phyloP scores from a whole-genome alignment of 1,140 invertebrate genomes.

The Nasonia longicornis region DNA sequence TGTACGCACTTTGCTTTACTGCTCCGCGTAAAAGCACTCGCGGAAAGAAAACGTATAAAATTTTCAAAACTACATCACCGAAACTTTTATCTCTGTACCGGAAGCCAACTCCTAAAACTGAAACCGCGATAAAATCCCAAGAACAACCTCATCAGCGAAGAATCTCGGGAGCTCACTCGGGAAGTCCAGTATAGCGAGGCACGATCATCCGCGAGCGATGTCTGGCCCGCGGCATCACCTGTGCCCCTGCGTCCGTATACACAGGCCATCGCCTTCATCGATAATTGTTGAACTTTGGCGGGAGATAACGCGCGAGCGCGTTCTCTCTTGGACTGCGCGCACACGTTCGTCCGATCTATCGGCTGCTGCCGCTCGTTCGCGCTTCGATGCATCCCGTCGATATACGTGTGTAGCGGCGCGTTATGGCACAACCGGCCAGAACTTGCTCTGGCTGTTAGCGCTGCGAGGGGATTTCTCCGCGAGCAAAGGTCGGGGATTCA shows the following conservation, averaged over 20 bases:
- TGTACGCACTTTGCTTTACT: no score
- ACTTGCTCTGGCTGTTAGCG: not conserved
- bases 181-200: not conserved
- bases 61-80: no score
- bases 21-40: no score
- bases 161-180: not conserved
- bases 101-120: not conserved
- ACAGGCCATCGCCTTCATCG: conserved; percentile 1
- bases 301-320: not conserved
- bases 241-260: not conserved
- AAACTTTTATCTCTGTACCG: not conserved
- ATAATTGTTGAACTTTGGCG: conserved; percentile 29
- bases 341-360: not conserved
- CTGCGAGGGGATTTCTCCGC: not conserved
- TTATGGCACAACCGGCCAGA: not conserved
- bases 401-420: not conserved
- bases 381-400: conserved; percentile 5
- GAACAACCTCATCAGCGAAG: not conserved
- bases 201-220: not conserved
- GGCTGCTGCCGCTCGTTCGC: not conserved
- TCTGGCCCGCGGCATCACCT: not conserved
- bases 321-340: not conserved
- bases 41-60: no score
- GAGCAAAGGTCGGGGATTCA: conserved; percentile 1
- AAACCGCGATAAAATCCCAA: not conserved